Base-by-base conservation (phyloP, 2,113 vertebrate genomes). In the Panthera leo region DNA sequence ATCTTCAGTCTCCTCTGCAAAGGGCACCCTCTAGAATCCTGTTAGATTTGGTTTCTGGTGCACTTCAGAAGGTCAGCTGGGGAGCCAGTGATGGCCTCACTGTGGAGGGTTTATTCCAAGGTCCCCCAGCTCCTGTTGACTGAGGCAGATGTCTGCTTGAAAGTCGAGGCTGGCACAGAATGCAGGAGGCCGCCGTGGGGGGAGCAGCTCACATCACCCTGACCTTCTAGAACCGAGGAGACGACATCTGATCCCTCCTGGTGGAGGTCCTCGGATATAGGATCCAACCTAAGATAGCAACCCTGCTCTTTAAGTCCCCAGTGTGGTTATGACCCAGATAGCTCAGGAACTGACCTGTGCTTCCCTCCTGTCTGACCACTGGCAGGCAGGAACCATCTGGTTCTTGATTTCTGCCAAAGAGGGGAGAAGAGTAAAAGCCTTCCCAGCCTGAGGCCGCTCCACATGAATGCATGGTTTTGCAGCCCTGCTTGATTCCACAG, bases 371-470 rank as follows among this genome's bases (percentile, higher is more conserved):
- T 70, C 45, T 1, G 5, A 48, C 34, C 58, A 48, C n/a, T 5
- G 95, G 92, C 87, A 68, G 85, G 76, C 94, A 82, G 84, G 70
- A 79, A 7, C 97, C 97, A 93, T 92, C 97, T 98, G 94, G 58
- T 31, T 68, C 85, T 88, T 53, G 36, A 61, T 85, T 73, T 91
- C 70, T 92, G 95, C 97, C 96, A 95, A 34, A 14, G 12, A n/a
- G 92, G 71, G 67, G 7, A 55, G 92, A 51, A 39, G 91, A 76
- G 42, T 11, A 63, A 88, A 63, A 71, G 87, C 76, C 67, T 84
- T 51, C 84, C 55, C 53, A 12, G 61, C 42, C 75, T 8, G 31
- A 88, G 53, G 8, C 29, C 4, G 19, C 42, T 89, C 55, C 34
- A 15, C 15, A 0, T 31, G 79, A 75, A 84, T 63, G 68, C 18